Evolutionary conservation across 2,113 vertebrate genomes (phyloP).

Genomic region (Gymnogyps californianus): DNA sequence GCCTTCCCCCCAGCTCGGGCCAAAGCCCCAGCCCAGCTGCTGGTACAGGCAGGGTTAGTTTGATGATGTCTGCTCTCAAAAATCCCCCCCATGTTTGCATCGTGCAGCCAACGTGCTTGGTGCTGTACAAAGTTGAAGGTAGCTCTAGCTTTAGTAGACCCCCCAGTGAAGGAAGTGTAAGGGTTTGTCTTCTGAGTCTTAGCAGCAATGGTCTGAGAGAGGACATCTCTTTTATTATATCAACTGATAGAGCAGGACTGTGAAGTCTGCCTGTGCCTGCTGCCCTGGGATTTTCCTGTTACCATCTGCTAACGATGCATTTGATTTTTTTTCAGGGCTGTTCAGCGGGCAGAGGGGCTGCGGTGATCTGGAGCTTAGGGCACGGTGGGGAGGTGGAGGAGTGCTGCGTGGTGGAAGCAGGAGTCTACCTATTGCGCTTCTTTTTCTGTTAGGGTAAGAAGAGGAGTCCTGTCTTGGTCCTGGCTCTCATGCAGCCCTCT

Average conservation of each 20-base stretch:
- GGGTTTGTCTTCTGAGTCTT: neutral
- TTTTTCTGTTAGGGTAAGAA: neutral
- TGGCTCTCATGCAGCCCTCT: neutral
- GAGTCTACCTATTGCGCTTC: neutral
- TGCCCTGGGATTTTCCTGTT: neutral
- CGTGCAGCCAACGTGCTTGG: rapidly evolving
- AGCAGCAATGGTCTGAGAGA: neutral
- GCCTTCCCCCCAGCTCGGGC: neutral
- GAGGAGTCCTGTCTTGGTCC: too few species aligned
- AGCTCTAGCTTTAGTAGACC: neutral
- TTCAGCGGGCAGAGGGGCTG: neutral
- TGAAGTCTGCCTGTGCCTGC: neutral
- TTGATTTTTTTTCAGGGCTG: neutral
- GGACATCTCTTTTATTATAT: too few species aligned
- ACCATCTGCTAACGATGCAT: neutral
- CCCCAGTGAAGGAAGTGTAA: neutral
- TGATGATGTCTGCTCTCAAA: neutral
- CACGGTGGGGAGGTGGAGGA: neutral
- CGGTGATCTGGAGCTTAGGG: neutral
- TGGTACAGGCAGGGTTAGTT: too few species aligned
- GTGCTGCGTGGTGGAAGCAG: neutral
- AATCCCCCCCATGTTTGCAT: neutral
- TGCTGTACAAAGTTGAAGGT: neutral
- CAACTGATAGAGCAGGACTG: neutral
- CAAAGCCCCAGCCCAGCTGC: neutral